These are phyloP conservation scores for Conus canariensis DNA, from an alignment of 2,888 invertebrate species.

Conservation along the genomic window DNA sequence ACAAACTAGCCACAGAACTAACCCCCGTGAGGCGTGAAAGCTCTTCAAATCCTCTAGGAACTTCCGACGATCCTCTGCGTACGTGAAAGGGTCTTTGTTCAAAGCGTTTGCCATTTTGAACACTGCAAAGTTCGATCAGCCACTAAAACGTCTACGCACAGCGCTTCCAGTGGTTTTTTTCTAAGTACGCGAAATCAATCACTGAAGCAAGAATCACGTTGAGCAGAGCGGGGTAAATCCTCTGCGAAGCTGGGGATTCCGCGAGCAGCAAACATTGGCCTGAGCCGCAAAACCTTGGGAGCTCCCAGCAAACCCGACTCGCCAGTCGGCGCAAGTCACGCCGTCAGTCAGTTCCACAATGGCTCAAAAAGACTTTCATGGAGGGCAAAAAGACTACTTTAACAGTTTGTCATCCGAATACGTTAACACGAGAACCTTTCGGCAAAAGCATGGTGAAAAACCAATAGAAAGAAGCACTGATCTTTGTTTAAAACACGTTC, in stretches of 20 bases:
- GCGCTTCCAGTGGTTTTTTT: conserved; percentile 28
- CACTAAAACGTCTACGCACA: conserved; percentile 27
- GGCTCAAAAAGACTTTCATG: not conserved
- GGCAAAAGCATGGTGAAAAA: not conserved
- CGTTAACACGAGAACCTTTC: not conserved
- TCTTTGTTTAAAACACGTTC: not conserved
- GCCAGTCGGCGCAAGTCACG: not conserved
- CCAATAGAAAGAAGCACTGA: not conserved
- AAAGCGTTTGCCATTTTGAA: conserved; percentile 82
- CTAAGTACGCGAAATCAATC: conserved; percentile 50
- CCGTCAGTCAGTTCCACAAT: not conserved
- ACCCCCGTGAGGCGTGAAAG: conserved; percentile 84
- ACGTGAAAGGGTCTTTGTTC: conserved; percentile 86
- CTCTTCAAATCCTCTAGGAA: conserved; percentile 92
- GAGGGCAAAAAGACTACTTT: not conserved
- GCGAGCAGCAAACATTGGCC: conserved; percentile 40
- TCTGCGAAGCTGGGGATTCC: conserved; percentile 56
- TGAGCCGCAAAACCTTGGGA: not conserved
- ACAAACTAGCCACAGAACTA: not conserved
- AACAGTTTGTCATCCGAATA: not conserved
- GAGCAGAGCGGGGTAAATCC: conserved; percentile 60
- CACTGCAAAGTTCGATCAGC: conserved; percentile 39
- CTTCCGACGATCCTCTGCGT: conserved; percentile 87
- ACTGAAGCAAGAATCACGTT: conserved; percentile 42
- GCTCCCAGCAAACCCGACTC: not conserved